Evolutionary conservation across 2,113 vertebrate species (phyloP), one percentile per base, ranked within the genome.

Genomic region (Myotis yumanensis): DNA sequence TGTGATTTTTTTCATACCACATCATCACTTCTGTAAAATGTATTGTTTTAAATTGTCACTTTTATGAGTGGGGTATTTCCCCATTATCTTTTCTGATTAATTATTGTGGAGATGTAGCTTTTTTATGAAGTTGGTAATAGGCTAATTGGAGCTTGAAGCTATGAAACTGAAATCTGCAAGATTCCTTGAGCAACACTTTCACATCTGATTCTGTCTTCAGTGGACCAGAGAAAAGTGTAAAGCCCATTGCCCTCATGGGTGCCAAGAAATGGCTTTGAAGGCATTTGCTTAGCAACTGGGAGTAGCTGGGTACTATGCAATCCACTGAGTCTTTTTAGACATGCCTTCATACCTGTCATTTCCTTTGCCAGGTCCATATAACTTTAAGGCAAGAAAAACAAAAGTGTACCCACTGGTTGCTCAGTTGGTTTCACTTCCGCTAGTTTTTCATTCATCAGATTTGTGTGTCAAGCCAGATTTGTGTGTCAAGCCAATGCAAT

Each of bases 361-460:
- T 68, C 30, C 37, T 22, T 79, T 71, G 59, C 16, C 35, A 51
- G 30, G 32, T 89, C 23, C 40, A 0, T 48, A 35, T 35, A 75
- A 71, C 4, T 18, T 66, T 15, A 72, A 69, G 30, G 35, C 76
- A 86, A 43, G 43, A 22, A 62, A 82, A 75, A 80, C 30, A 15
- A 77, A 79, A 40, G 23, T 18, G 0, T 10, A 40, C 12, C 51
- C 14, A 79, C 11, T 9, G 28, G 25, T 30, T 40, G 62, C 35
- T 88, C 52, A 71, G 37, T 57, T 87, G 35, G 35, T 83, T 87
- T 93, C 62, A 71, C 46, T 87, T 93, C n/a, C 71, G 14, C 52
- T 66, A 25, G 48, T 81, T 73, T 54, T 84, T 66, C 25, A 84
- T 46, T 91, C 69, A 18, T 14, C 59, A 0, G 37, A 37, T 37